These are phyloP conservation scores for Monarcha castaneiventris DNA, from an alignment of 2,113 vertebrate genomes.

Conservation along the genomic window DNA sequence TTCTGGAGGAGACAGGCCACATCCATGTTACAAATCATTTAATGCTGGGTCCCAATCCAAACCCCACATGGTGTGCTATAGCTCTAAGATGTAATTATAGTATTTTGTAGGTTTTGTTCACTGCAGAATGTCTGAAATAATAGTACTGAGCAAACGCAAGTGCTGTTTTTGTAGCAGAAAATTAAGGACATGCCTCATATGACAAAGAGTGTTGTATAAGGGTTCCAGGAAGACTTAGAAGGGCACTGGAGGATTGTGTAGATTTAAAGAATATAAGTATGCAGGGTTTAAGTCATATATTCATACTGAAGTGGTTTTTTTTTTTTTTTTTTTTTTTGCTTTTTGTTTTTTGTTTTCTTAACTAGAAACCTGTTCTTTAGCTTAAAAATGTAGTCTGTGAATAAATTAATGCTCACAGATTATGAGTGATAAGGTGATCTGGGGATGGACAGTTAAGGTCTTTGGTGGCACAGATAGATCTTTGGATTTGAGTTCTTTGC, in stretches of 20 bases:
- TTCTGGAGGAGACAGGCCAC: neutral
- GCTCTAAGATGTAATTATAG: neutral
- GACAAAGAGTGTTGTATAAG: neutral
- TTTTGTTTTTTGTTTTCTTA: neutral
- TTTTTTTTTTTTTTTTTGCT: too few relatives aligned
- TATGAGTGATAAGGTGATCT: neutral
- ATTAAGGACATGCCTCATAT: neutral
- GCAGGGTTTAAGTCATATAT: neutral
- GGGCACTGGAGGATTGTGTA: neutral
- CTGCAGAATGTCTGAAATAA: neutral
- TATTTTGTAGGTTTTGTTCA: neutral
- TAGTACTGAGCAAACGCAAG: neutral
- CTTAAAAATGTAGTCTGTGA: neutral
- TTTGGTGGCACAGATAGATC: neutral
- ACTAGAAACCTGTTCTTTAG: neutral
- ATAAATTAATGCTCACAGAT: neutral
- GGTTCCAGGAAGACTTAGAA: neutral
- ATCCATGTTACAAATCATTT: neutral
- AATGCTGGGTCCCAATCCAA: neutral
- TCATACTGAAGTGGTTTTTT: neutral
- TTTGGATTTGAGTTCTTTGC: neutral
- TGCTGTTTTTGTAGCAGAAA: neutral
- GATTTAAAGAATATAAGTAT: neutral
- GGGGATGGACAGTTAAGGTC: neutral
- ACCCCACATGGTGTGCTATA: fast-evolving